Base-by-base conservation (phyloP, 2,797 vertebrate genomes). In the Sebastes reedi region DNA sequence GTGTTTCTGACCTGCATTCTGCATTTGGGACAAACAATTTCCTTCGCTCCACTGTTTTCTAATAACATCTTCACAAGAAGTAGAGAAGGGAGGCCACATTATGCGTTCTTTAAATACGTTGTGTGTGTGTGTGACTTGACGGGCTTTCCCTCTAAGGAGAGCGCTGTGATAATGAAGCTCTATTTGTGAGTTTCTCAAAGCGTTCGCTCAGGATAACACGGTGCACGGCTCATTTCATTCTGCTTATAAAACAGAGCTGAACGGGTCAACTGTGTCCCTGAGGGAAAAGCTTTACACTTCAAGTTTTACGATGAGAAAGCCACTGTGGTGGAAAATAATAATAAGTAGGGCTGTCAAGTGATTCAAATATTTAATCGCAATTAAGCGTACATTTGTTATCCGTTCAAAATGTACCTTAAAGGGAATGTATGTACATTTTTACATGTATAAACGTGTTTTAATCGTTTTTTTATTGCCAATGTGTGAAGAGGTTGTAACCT, bases 1-100 rank as follows among this genome's bases (percentile, higher is more conserved):
- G 34, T 56, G 59, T 46, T 72, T 72, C 74, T 83, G 85, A 84
- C 79, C 71, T 65, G 81, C 64, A 81, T 74, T 83, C 54, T 64
- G 65, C 52, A 24, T 82, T 72, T 61, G 68, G 70, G 72, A 78
- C 73, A 72, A 83, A 74, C 22, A 8, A 18, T 50, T 79, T 56
- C n/a, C 34, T 22, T 60, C 18, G 2, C 22, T 13, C 18, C 24
- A 36, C 6, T 2, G 6, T 69, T 72, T 75, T 39, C 32, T 76
- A 64, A 76, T 56, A 50, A 46, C 46, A 55, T 64, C 39, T 58
- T 55, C 50, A 54, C 58, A 64, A 9, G 1, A 34, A 52, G 46
- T 3, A 46, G 42, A 66, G 73, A 7, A 52, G 6, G 6, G 56
- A 61, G 32, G 27, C 13, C 22, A 22, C 13, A 22, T 32, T 54